Conservation (phyloP, 2,888 invertebrate species). For the Eulithis testata region DNA sequence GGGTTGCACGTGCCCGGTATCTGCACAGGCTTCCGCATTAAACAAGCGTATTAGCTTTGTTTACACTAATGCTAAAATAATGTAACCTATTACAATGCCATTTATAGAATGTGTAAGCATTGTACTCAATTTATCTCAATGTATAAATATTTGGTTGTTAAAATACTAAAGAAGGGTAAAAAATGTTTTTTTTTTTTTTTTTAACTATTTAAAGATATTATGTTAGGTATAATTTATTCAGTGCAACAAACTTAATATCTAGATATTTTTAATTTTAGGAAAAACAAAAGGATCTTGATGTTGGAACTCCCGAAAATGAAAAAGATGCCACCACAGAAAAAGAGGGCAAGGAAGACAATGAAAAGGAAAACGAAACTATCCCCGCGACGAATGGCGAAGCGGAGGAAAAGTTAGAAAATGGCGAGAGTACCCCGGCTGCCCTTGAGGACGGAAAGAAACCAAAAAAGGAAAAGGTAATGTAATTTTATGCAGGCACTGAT, state of each 20-base stretch:
- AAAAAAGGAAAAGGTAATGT: slow-evolving; percentile 85
- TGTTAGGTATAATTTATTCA: neutral
- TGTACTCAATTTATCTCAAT: neutral
- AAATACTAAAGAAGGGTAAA: neutral
- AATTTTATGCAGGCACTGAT: neutral
- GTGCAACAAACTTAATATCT: neutral
- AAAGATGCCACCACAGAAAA: slow-evolving; percentile 89
- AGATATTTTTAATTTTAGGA: slow-evolving; percentile 70
- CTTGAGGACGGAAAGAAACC: slow-evolving; percentile 85
- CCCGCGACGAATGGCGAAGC: slow-evolving; percentile 74
- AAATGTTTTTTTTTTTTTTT: too few species aligned
- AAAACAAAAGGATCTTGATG: slow-evolving; percentile 84
- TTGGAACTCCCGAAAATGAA: slow-evolving; percentile 86
- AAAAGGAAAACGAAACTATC: slow-evolving; percentile 61
- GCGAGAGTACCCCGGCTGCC: slow-evolving; percentile 64
- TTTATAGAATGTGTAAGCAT: neutral
- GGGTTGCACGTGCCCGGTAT: slow-evolving; percentile 39
- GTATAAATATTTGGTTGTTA: too few species aligned
- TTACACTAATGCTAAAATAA: slow-evolving; percentile 17
- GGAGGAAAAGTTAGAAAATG: slow-evolving; percentile 73
- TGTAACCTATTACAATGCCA: neutral
- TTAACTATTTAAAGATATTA: neutral
- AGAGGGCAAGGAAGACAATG: slow-evolving; percentile 71
- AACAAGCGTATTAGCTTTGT: slow-evolving; percentile 34
- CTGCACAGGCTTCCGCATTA: slow-evolving; percentile 38